Conservation (phyloP, 2,113 vertebrate genomes). For the Dipodomys merriami region DNA sequence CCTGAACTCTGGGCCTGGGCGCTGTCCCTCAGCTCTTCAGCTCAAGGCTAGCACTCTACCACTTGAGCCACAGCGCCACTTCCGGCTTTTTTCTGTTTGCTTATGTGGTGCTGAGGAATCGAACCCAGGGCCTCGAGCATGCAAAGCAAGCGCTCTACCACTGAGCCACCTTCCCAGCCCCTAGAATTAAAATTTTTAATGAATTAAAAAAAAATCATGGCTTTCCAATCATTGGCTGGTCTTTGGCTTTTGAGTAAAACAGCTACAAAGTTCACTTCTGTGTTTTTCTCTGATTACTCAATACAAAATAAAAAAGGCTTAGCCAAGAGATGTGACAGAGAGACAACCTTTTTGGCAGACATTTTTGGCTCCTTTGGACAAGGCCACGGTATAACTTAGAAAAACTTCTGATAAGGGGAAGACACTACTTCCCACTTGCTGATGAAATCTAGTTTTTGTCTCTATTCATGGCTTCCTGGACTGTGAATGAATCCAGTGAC, state of each 20-base stretch:
- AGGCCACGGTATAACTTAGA: slow-evolving; percentile 4
- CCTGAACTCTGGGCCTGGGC: too few species aligned
- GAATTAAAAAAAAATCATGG: neutral
- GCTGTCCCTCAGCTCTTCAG: too few species aligned
- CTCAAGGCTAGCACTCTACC: too few species aligned
- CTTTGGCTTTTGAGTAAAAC: slow-evolving; percentile 35
- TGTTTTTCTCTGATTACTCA: slow-evolving; percentile 59
- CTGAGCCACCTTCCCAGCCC: too few species aligned
- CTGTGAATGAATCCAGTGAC: neutral
- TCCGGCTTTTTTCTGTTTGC: too few species aligned
- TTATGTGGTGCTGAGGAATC: too few species aligned
- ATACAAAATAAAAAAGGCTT: neutral
- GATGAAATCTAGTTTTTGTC: neutral
- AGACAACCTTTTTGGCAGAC: neutral
- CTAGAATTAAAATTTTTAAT: neutral
- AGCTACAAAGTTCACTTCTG: slow-evolving; percentile 60
- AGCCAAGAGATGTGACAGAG: neutral
- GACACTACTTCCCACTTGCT: neutral
- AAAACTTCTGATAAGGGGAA: neutral
- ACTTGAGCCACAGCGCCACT: too few species aligned
- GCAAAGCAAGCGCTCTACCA: too few species aligned
- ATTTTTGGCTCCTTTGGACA: slow-evolving; percentile 5
- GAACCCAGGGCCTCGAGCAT: too few species aligned
- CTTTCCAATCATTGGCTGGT: neutral
- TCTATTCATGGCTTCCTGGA: neutral